These are phyloP conservation scores for Arremon brunneinucha DNA, from an alignment of 2,797 vertebrate species.

Conservation along the genomic window DNA sequence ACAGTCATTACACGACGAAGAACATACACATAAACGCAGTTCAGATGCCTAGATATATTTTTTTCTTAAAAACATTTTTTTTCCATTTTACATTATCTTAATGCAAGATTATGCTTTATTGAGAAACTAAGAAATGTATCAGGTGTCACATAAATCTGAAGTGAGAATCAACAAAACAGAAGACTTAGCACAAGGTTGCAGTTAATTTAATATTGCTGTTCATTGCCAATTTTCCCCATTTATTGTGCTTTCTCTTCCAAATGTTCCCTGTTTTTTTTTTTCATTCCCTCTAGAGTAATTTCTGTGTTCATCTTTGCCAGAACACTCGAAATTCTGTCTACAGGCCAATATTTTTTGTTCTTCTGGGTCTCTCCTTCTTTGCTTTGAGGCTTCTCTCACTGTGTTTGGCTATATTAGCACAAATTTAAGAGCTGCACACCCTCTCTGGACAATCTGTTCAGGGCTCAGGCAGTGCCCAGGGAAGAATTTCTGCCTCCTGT, in stretches of 20 bases:
- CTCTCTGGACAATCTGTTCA: not conserved
- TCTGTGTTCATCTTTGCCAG: conserved; percentile 12
- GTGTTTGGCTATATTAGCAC: not conserved
- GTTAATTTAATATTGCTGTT: not conserved
- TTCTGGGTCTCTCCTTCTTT: not conserved
- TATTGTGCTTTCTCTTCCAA: conserved; percentile 37
- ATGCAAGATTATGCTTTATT: not conserved
- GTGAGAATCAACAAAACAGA: not conserved
- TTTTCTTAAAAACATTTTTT: not conserved
- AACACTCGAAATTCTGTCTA: not conserved
- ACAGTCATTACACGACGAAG: not conserved
- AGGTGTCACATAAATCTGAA: not conserved
- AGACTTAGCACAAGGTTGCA: not conserved
- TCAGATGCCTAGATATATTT: not conserved
- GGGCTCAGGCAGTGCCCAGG: not conserved
- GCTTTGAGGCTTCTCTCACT: not conserved
- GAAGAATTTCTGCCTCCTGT: not conserved
- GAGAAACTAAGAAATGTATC: not conserved
- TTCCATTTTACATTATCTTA: not conserved
- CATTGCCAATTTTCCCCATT: conserved; percentile 16
- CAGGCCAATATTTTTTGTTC: not conserved
- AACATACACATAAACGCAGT: not conserved
- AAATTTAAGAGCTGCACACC: not conserved
- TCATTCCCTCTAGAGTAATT: not conserved
- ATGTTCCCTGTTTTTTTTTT: not conserved